Conservation (phyloP, 2,888 invertebrate species). For the Scaptomyza caliginosa region DNA sequence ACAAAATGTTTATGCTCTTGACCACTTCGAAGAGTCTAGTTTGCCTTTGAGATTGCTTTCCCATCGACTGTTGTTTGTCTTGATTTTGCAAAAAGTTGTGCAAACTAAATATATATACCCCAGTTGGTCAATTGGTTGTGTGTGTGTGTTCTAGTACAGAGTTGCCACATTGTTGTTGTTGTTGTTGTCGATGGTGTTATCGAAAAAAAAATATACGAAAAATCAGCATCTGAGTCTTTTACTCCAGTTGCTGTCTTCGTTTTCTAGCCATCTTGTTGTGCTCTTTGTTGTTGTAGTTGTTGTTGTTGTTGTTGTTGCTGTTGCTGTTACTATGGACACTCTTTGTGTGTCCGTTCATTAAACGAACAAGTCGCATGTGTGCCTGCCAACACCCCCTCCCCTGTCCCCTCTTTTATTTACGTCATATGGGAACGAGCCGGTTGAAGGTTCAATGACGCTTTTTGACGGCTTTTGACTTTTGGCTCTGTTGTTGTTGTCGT, state of each 20-base stretch:
- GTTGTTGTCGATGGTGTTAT: constrained; percentile 39
- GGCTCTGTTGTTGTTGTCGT: constrained; percentile 35
- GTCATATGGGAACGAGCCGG: constrained; percentile 25
- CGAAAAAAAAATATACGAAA: constrained; percentile 15
- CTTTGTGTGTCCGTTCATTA: constrained; percentile 23
- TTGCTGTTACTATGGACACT: constrained; percentile 16
- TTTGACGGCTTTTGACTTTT: constrained; percentile 74
- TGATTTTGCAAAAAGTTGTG: too few species aligned
- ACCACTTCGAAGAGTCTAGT: too few species aligned
- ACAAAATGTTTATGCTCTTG: too few species aligned
- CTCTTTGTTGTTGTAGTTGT: too few species aligned
- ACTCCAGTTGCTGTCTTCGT: constrained; percentile 9
- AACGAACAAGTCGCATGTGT: constrained; percentile 16
- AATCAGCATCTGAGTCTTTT: neutral
- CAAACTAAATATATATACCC: neutral
- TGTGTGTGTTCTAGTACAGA: neutral
- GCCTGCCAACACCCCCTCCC: neutral
- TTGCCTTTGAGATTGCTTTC: too few species aligned
- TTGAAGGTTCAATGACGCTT: constrained; percentile 61
- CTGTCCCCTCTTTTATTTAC: neutral
- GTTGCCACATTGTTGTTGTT: constrained; percentile 10
- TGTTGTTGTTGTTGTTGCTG: neutral
- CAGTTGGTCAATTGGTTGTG: neutral
- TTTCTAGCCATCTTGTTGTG: neutral
- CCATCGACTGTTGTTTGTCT: too few species aligned